phyloP scores from a whole-genome alignment of 2,888 invertebrate species.

The Gymnoscelis rufifasciata region DNA sequence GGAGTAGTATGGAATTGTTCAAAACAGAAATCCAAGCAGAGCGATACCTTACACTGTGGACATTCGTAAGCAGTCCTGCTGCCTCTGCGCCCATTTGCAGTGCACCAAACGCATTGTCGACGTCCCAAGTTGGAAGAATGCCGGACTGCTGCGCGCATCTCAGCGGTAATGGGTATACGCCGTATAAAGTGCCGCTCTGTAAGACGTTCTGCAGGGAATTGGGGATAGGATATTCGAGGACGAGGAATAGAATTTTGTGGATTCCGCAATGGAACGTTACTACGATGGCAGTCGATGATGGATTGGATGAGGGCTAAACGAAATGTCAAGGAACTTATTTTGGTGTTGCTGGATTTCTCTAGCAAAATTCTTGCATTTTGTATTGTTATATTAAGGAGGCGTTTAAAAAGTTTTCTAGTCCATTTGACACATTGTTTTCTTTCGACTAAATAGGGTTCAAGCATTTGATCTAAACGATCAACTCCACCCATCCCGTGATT shows the following conservation, averaged over 20 bases:
- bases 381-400: slow-evolving; percentile 7
- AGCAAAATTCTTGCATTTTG: slow-evolving; percentile 13
- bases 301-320: slow-evolving; percentile 4
- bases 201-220: slow-evolving; percentile 6
- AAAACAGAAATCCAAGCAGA: slow-evolving; percentile 3
- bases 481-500: slow-evolving; percentile 15
- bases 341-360: slow-evolving; percentile 4
- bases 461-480: slow-evolving; percentile 14
- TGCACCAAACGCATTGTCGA: slow-evolving; percentile 9
- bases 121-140: slow-evolving; percentile 4
- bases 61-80: slow-evolving; percentile 4
- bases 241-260: slow-evolving; percentile 2
- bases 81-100: slow-evolving; percentile 1
- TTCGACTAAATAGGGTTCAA: slow-evolving; percentile 13
- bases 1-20: slow-evolving; percentile 3
- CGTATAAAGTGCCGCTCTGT: slow-evolving; percentile 6
- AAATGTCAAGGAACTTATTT: neutral
- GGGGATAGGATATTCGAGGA: neutral
- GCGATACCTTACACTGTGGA: slow-evolving; percentile 1
- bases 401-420: slow-evolving; percentile 12
- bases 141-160: slow-evolving; percentile 4
- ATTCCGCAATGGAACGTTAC: neutral
- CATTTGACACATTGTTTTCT: slow-evolving; percentile 13
- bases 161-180: slow-evolving; percentile 2
- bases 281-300: slow-evolving; percentile 4